Percentiles rank a stretch among this genome's conserved stretches.
phyloP scores from a whole-genome alignment of 2,888 invertebrate species.

The Cylindroiulus punctatus region DNA sequence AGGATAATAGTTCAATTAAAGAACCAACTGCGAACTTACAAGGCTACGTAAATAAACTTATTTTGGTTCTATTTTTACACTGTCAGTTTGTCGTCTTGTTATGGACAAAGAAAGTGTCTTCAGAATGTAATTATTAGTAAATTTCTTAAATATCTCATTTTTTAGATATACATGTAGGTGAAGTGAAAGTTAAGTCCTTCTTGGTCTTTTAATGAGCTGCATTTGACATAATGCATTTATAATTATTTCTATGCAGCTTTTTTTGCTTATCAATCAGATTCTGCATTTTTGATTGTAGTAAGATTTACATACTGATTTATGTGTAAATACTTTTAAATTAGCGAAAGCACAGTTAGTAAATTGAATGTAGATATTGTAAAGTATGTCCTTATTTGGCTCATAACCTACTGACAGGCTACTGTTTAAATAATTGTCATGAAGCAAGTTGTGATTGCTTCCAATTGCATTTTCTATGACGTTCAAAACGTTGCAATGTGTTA shows the following conservation, averaged over 20 bases:
- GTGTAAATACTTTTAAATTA: no score
- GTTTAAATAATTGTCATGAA: background rate
- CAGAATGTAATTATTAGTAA: background rate
- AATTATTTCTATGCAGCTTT: background rate
- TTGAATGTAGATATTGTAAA: background rate
- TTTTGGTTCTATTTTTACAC: background rate
- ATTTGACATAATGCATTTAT: background rate
- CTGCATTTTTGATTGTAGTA: no score
- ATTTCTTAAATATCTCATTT: background rate
- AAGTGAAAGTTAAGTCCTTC: background rate
- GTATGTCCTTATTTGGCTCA: background rate
- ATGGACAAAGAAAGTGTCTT: background rate
- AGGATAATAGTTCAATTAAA: constrained; percentile 50
- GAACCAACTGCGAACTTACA: constrained; percentile 37
- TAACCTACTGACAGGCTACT: background rate
- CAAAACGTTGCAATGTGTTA: background rate
- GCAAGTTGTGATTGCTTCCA: background rate
- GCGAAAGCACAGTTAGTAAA: background rate
- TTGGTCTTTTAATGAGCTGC: background rate
- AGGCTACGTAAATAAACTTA: background rate
- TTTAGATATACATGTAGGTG: no score
- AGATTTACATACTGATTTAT: no score
- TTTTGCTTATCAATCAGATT: no score
- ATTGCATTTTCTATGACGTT: background rate
- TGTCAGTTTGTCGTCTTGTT: background rate